phyloP scores from a whole-genome alignment of 2,888 invertebrate genomes.

The Agelastica alni region DNA sequence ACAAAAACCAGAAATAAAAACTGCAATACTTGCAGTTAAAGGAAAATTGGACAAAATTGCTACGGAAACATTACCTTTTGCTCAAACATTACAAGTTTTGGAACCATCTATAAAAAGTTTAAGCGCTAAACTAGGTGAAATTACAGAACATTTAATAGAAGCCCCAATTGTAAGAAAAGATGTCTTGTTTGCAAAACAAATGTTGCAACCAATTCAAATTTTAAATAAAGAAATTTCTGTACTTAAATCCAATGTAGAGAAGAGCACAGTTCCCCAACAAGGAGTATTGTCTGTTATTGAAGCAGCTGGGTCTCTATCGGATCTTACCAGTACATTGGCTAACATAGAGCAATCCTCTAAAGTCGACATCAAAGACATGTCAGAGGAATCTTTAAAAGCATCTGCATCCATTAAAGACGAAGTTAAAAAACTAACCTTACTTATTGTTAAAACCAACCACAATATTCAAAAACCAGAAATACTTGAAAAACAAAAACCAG shows the following conservation, averaged over 20 bases:
- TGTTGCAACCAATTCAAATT: background rate
- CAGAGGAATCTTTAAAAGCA: background rate
- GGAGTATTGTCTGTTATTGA: background rate
- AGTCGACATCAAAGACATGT: conserved; percentile 1
- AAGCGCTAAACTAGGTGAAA: conserved; percentile 20
- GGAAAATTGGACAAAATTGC: background rate
- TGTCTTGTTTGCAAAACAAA: background rate
- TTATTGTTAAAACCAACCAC: conserved; percentile 23
- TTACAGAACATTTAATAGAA: background rate
- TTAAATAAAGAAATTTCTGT: background rate
- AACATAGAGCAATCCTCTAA: background rate
- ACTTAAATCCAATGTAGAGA: background rate
- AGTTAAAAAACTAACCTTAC: conserved; percentile 5
- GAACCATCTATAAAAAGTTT: background rate
- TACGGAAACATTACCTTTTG: background rate
- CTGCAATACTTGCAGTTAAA: conserved; percentile 1
- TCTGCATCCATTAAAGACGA: conserved; percentile 16
- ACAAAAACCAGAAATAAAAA: conserved; percentile 13
- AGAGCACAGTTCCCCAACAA: background rate
- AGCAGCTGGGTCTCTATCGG: background rate
- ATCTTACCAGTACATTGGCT: background rate
- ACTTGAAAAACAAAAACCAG: conserved; percentile 31
- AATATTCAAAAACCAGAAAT: conserved; percentile 28
- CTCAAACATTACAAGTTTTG: background rate
- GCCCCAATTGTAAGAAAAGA: background rate